phyloP scores from a whole-genome alignment of 1,140 invertebrate species.

The Branchinecta lindahli region DNA sequence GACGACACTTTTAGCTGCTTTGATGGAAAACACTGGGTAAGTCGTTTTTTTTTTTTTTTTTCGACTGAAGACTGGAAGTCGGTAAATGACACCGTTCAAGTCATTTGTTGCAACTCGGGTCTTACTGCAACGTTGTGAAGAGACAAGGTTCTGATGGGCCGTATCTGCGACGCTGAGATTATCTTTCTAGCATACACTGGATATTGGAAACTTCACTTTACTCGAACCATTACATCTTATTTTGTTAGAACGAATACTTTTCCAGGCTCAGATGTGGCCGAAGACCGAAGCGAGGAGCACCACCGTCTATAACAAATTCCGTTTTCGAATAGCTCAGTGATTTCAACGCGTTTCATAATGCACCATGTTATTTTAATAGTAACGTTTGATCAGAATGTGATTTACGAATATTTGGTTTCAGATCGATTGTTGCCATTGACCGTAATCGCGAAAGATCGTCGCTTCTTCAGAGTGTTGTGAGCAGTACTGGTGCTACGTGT shows the following conservation, averaged over 20 bases:
- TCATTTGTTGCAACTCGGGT: too few relatives aligned
- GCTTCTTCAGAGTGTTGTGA: conserved; percentile 43
- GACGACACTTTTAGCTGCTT: conserved; percentile 67
- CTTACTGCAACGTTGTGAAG: too few relatives aligned
- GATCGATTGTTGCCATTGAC: conserved; percentile 70
- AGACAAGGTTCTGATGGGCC: too few relatives aligned
- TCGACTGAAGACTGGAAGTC: neutral
- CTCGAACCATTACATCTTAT: too few relatives aligned
- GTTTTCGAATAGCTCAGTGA: too few relatives aligned
- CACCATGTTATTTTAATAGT: too few relatives aligned
- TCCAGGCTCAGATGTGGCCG: neutral
- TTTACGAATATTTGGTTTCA: conserved; percentile 24
- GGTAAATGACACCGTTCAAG: too few relatives aligned
- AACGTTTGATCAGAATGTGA: neutral
- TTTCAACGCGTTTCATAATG: too few relatives aligned
- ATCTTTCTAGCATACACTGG: too few relatives aligned
- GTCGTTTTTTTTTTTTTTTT: conserved; percentile 19
- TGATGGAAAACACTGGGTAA: conserved; percentile 58
- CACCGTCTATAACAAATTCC: too few relatives aligned
- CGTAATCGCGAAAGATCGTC: conserved; percentile 46
- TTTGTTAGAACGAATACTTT: neutral
- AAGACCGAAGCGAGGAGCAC: neutral
- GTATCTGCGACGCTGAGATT: too few relatives aligned
- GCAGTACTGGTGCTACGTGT: conserved; percentile 44
- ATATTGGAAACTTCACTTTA: too few relatives aligned